Conservation (phyloP, 1,140 invertebrate species). For the Potamilus streckersoni region DNA sequence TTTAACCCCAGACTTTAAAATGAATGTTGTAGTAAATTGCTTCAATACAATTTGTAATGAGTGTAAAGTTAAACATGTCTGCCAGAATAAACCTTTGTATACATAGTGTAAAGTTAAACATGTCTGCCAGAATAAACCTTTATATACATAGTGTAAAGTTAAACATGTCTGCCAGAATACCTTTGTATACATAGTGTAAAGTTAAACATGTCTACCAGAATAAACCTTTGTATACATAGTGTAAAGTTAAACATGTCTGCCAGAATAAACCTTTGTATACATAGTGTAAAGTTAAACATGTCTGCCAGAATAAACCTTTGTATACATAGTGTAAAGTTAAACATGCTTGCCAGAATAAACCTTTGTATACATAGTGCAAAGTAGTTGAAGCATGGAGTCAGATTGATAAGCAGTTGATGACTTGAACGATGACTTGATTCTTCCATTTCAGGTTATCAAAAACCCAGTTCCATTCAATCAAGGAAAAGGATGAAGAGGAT, state of each 20-base stretch:
- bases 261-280: too few species aligned
- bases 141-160: not conserved
- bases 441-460: conserved; percentile 22
- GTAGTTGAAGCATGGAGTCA: not conserved
- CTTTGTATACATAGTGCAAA: not conserved
- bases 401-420: not conserved
- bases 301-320: too few species aligned
- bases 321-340: too few species aligned
- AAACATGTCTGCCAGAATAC: not conserved
- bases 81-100: not conserved
- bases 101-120: not conserved
- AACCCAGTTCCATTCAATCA: conserved; percentile 24
- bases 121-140: not conserved
- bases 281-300: too few species aligned
- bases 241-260: too few species aligned
- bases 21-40: too few species aligned
- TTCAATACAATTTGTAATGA: too few species aligned
- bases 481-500: conserved; percentile 80
- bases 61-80: too few species aligned
- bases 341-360: not conserved
- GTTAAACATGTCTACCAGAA: too few species aligned
- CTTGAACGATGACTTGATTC: not conserved
- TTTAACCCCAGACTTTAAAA: too few species aligned
- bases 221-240: not conserved
- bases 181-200: not conserved